Evolutionary conservation across 2,113 vertebrate species (phyloP), one percentile per base, ranked within the genome.

Genomic region (Chionis minor): DNA sequence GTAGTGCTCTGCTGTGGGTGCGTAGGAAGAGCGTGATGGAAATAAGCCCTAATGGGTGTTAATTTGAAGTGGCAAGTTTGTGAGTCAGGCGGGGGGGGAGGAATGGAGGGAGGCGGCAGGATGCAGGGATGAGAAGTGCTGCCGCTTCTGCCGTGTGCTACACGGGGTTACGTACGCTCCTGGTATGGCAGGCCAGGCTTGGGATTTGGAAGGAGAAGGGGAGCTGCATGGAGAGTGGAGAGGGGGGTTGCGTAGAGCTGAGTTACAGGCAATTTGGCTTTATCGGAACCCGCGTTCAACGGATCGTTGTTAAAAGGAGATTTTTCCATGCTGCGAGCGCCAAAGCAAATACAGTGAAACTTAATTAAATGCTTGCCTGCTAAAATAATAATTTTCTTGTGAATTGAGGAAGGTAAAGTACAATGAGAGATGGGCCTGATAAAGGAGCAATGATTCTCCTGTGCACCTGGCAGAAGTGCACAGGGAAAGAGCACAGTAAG

Each of bases 331-430:
- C 94, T 91, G 86, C 0, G 66, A 51, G 96, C 90, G 97, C 97
- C 97, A 97, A 97, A 96, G 94, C 91, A 97, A 97, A 97, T 45
- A 89, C 70, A 14, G 78, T 1, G 89, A 58, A 72, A 70, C 84
- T 87, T 95, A 95, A 95, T 96, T 94, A 96, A 97, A 58, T 33
- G 89, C 89, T 86, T 33, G 66, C 87, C 95, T 95, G 94, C 74
- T 97, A 96, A 96, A 97, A 96, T 71, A 95, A 88, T 87, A 91
- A 87, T 95, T 95, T 95, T 87, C 86, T 72, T 69, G 44, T 4
- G 87, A 73, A 85, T 70, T 73, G 96, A 30, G 90, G 72, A 85
- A 80, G 89, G 89, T 62, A 2, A 86, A 92, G 70, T 7, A 65
- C 78, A 55, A 72, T 7, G 78, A 95, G 59, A 83, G 91, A 97